These are phyloP conservation scores for Pagrus major DNA, from an alignment of 2,113 vertebrate genomes.

Conservation along the genomic window DNA sequence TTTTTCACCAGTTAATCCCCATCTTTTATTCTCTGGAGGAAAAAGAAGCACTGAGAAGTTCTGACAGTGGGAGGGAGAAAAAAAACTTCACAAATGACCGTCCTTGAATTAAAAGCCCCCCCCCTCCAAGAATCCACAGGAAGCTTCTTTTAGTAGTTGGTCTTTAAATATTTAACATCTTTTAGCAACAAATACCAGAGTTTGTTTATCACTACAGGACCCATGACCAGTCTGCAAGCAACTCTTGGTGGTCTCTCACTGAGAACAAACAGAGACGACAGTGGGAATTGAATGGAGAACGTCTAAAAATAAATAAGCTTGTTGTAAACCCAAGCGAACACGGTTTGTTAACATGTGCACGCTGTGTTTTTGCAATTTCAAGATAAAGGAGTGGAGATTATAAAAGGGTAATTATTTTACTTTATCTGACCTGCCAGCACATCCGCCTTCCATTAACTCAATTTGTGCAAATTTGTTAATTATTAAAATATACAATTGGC, in stretches of 20 bases:
- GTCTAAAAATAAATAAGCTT: not conserved
- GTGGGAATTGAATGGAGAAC: not conserved
- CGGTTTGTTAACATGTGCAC: not conserved
- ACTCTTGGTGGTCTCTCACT: not conserved
- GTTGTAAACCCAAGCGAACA: not conserved
- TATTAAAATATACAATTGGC: conserved; percentile 30
- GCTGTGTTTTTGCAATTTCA: not conserved
- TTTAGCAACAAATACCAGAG: conserved; percentile 16
- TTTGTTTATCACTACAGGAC: conserved; percentile 42
- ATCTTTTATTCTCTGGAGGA: not conserved
- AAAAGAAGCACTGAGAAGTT: conserved; percentile 4
- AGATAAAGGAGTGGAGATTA: not conserved
- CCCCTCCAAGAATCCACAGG: not conserved
- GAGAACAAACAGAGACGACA: not conserved
- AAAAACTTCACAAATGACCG: not conserved
- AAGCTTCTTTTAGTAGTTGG: conserved; percentile 20
- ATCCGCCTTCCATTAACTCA: not conserved
- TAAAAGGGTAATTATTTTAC: not conserved
- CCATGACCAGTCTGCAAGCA: not conserved
- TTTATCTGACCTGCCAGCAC: conserved; percentile 1
- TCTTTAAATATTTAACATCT: conserved; percentile 57
- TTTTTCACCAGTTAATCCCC: conserved; percentile 18
- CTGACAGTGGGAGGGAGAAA: not conserved
- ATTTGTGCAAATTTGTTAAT: conserved; percentile 14
- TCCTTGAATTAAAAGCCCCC: not conserved